Evolutionary conservation across 2,113 vertebrate genomes (phyloP), one percentile per base, ranked within the genome.

Genomic region (Chloropsis hardwickii): DNA sequence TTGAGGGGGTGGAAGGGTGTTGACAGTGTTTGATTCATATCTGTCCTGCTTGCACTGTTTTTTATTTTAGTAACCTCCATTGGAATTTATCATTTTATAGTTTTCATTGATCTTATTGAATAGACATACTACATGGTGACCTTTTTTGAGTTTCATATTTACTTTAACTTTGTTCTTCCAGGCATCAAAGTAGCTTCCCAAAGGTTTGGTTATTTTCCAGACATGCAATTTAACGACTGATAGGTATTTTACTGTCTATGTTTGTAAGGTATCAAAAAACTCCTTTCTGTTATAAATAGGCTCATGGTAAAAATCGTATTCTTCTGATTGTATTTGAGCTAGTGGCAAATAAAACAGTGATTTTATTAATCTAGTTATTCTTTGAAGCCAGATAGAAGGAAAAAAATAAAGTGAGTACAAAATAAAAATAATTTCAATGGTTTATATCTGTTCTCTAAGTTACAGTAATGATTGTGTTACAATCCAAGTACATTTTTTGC

Each of bases 1-100:
- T 45, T 18, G 0, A 0, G 1, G 4, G 1, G 4, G 5, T 40
- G 13, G 16, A 64, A 67, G 11, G 3, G 6, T 50, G 9, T 18
- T 60, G 31, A 4, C 50, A 6, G 19, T 48, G 25, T 67, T 88
- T 33, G 27, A 39, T 31, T 81, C 35, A 17, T 9, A 31, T 62
- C 35, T 81, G 5, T 77, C 40, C 58, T 44, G 2, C 19, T 65
- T 60, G 16, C 21, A 25, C 4, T 60, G 17, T 27, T 81, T 73
- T 84, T 77, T 31, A 4, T 77, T 56, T 81, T 44, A 31, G 35
- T 74, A 66, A 29, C 11, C 11, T 79, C 35, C 31, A 24, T 20
- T 42, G 42, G 35, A 65, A 73, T 70, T 39, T 56, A 29, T 61
- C 1, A n/a, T 81, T 73, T 72, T 61, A 7, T 60, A 48, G 9